Conservation (phyloP, 1,140 invertebrate genomes). For the Drosophila elegans region DNA sequence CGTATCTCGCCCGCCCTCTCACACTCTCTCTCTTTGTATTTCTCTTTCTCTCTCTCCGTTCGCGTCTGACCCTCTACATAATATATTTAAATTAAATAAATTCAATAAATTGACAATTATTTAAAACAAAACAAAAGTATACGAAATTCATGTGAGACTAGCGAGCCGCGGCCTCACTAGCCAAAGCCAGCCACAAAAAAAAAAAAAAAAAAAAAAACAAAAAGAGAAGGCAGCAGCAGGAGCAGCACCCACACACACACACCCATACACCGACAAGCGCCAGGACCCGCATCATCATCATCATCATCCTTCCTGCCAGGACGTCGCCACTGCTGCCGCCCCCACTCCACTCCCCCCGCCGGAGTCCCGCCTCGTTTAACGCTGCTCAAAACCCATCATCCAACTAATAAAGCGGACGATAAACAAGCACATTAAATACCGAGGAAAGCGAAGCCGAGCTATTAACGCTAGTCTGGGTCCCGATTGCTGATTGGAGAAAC, state of each 20-base stretch:
- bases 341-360: constrained; percentile 34
- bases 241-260: constrained; percentile 36
- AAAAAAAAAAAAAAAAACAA: constrained; percentile 6
- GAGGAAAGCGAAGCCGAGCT: constrained; percentile 12
- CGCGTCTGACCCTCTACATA: constrained; percentile 8
- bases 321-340: constrained; percentile 21
- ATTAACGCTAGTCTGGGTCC: constrained; percentile 20
- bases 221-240: constrained; percentile 18
- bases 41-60: constrained; percentile 7
- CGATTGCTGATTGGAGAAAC: constrained; percentile 12
- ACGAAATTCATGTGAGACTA: constrained; percentile 61
- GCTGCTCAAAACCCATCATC: constrained; percentile 47
- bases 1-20: constrained; percentile 35
- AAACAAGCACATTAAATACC: constrained; percentile 39
- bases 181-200: constrained; percentile 30
- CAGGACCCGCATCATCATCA: constrained; percentile 37
- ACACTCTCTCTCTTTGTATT: constrained; percentile 13
- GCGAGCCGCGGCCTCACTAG: constrained; percentile 52
- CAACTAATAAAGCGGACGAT: constrained; percentile 32
- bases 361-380: constrained; percentile 38
- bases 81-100: constrained; percentile 18
- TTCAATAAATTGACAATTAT: neutral
- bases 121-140: constrained; percentile 23
- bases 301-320: constrained; percentile 35
- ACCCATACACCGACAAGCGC: constrained; percentile 15